phyloP scores from a whole-genome alignment of 2,888 invertebrate genomes.

The Nephrotoma appendiculata region DNA sequence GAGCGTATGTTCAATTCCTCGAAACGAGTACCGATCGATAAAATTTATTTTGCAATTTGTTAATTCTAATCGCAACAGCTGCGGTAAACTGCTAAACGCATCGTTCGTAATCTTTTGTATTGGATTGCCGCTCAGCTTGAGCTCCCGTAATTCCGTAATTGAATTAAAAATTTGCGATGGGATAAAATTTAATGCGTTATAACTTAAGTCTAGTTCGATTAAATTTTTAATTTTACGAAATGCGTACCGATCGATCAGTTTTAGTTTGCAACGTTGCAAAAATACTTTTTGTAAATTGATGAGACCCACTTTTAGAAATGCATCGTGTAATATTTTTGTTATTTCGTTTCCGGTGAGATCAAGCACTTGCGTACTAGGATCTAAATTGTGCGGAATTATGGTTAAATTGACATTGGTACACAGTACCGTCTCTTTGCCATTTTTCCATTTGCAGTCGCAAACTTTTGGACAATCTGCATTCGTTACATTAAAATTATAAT shows the following conservation, averaged over 20 bases:
- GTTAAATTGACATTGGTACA: slow-evolving; percentile 63
- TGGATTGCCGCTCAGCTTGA: slow-evolving; percentile 60
- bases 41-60: slow-evolving; percentile 54
- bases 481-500: slow-evolving; percentile 22
- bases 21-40: slow-evolving; percentile 56
- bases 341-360: slow-evolving; percentile 64
- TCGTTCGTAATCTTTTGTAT: slow-evolving; percentile 54
- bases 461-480: slow-evolving; percentile 53
- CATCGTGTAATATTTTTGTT: slow-evolving; percentile 48
- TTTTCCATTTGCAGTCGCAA: slow-evolving; percentile 82
- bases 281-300: slow-evolving; percentile 69
- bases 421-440: slow-evolving; percentile 70
- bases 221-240: slow-evolving; percentile 67
- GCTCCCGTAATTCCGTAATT: slow-evolving; percentile 57
- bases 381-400: slow-evolving; percentile 56
- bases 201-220: slow-evolving; percentile 66
- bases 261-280: slow-evolving; percentile 53
- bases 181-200: slow-evolving; percentile 49
- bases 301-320: slow-evolving; percentile 58
- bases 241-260: slow-evolving; percentile 52
- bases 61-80: slow-evolving; percentile 56
- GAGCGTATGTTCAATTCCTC: slow-evolving; percentile 53
- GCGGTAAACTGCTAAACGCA: slow-evolving; percentile 49
- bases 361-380: slow-evolving; percentile 64
- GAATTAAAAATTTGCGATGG: slow-evolving; percentile 61